A percentile compares a stretch with the other conserved stretches of the same genome.
Conservation (phyloP, 2,888 invertebrate genomes). For the Idaea straminata region DNA sequence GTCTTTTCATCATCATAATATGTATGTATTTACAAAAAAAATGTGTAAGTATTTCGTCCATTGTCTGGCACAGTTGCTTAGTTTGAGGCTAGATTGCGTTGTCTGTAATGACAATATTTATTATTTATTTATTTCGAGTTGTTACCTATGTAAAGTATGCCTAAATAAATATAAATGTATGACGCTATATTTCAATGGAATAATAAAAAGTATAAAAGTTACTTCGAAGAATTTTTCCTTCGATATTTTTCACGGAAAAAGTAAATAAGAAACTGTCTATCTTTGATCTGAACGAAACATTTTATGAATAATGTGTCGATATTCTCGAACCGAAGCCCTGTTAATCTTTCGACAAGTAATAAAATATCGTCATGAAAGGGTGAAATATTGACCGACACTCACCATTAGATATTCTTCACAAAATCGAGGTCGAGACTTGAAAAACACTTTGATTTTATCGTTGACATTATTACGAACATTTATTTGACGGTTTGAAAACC, state of each 20-base stretch:
- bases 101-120: no score
- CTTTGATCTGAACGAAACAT: not conserved
- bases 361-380: not conserved
- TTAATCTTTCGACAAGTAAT: not conserved
- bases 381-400: not conserved
- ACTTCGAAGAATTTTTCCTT: not conserved
- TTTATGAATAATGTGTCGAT: not conserved
- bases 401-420: not conserved
- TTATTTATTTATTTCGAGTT: no score
- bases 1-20: no score
- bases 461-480: slow-evolving; percentile 1
- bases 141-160: no score
- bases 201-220: not conserved
- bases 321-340: not conserved
- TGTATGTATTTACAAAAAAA: no score
- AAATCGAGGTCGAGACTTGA: slow-evolving; percentile 1
- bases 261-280: not conserved
- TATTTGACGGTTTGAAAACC: not conserved
- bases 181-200: no score
- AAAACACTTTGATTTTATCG: slow-evolving; percentile 1
- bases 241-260: not conserved
- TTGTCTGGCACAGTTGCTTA: not conserved
- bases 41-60: not conserved
- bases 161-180: no score
- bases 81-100: no score